Percentiles rank a stretch among this genome's conserved stretches.
These are phyloP conservation scores for Pteronura brasiliensis DNA, from an alignment of 2,113 vertebrate genomes.

Conservation along the genomic window DNA sequence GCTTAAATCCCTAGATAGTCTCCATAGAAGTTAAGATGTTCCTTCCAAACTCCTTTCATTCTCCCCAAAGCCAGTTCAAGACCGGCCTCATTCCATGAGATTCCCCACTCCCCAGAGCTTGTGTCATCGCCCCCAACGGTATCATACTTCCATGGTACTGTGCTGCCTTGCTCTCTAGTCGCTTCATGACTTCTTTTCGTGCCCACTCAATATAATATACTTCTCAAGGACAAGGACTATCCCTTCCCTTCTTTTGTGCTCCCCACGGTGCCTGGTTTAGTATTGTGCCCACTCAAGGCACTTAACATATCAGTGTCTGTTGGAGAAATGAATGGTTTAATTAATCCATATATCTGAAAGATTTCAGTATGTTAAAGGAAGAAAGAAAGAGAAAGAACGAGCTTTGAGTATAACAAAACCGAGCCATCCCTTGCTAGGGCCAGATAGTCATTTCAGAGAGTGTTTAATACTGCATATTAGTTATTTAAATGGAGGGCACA, in stretches of 20 bases:
- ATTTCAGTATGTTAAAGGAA: not conserved
- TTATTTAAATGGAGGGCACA: not conserved
- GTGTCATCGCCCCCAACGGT: accelerated
- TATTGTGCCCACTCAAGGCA: not conserved
- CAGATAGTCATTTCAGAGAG: not conserved
- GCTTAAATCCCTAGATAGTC: not conserved
- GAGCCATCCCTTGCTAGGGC: not conserved
- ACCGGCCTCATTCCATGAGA: not conserved
- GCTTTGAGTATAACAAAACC: not conserved
- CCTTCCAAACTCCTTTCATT: not conserved
- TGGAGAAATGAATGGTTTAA: slow-evolving; percentile 42
- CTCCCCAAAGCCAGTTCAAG: not conserved
- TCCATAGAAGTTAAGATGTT: not conserved
- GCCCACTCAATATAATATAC: not conserved
- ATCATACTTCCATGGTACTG: not conserved
- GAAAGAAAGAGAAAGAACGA: not conserved
- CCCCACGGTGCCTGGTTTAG: not conserved
- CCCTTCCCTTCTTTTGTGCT: slow-evolving; percentile 12
- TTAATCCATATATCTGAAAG: slow-evolving; percentile 28
- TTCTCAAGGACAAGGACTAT: not conserved
- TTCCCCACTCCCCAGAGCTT: not conserved
- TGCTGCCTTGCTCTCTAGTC: not conserved
- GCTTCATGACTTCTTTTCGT: not conserved
- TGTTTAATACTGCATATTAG: not conserved
- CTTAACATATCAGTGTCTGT: slow-evolving; percentile 37